Evolutionary conservation across 2,888 invertebrate species (phyloP), one percentile per base, ranked within the genome.

Genomic region (Meghimatium bilineatum): DNA sequence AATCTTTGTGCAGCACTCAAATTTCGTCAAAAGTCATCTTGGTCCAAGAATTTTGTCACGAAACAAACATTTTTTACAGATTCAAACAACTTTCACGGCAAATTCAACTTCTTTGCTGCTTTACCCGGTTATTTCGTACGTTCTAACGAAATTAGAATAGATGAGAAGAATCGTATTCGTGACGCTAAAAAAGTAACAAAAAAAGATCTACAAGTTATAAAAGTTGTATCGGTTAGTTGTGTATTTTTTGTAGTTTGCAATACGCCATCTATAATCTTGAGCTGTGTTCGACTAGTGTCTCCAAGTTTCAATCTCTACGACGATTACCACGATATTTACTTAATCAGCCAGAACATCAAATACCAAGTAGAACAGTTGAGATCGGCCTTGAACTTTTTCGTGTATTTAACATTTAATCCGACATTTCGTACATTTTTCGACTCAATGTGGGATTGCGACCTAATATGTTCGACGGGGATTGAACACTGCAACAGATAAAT

Each of bases 271-370:
- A 67, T 79, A 23, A 14, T 38, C 20, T 26, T 67, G 26, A 66
- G 63, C 1, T 49, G 38, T 20, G 38, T 38, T n/a, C 56, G 79
- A 3, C 79, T 44, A 17, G 20, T 79, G 20, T 26, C 66, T n/a
- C 79, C 79, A 23, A 67, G 69, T 20, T 79, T 67, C 69, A 52
- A 69, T 49, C 17, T 79, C 34, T 79, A 29, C 34, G n/a, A 38
- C 3, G 10, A 34, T 1, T 67, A 79, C 69, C 38, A 79, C 29
- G 63, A 79, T 49, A 49, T 79, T 2, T 78, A 36, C 38, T 23
- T 36, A 23, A 20, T 79, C 6, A 8, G 29, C n/a, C 26, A 44
- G 8, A 67, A 63, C n/a, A 32, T 67, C 67, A 79, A 67, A n/a
- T 44, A 79, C 23, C 14, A 32, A 3, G 17, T 69, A 12, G 29